Evolutionary conservation across 2,888 invertebrate genomes (phyloP).

Genomic region (Lacanobia oleracea): DNA sequence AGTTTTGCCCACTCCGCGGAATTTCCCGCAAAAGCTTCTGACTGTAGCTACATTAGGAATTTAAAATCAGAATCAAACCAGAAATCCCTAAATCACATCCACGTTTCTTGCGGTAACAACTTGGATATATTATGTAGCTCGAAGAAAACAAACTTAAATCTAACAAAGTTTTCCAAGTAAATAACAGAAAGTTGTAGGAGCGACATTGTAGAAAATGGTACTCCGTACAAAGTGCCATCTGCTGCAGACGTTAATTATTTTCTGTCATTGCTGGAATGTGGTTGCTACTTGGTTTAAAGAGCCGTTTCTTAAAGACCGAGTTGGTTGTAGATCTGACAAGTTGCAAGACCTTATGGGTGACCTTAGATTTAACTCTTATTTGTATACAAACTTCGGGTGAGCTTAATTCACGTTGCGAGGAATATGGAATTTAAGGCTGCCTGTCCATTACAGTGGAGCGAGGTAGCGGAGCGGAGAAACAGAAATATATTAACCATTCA

Average conservation of each 20-base stretch:
- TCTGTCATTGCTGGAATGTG: not conserved
- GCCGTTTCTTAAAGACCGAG: not conserved
- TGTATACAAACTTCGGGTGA: not conserved
- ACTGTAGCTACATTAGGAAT: too few relatives aligned
- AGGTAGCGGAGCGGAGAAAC: too few relatives aligned
- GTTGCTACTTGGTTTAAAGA: not conserved
- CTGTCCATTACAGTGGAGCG: too few relatives aligned
- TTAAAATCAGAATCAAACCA: not conserved
- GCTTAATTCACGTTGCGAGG: not conserved
- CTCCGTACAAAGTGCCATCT: constrained; percentile 23
- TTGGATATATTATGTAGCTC: constrained; percentile 12
- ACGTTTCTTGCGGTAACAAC: not conserved
- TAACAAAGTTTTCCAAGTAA: constrained; percentile 37
- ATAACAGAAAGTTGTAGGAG: constrained; percentile 15
- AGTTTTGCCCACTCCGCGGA: too few relatives aligned
- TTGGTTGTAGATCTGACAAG: not conserved
- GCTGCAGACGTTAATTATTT: constrained; percentile 38
- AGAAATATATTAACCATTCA: too few relatives aligned
- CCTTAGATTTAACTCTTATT: too few relatives aligned
- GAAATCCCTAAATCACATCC: not conserved
- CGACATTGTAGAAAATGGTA: constrained; percentile 19
- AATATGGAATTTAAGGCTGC: not conserved
- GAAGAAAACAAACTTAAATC: constrained; percentile 29
- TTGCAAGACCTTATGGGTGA: not conserved
- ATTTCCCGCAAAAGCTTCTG: too few relatives aligned